phyloP scores from a whole-genome alignment of 2,888 invertebrate genomes.

The Microplitis deprimator region DNA sequence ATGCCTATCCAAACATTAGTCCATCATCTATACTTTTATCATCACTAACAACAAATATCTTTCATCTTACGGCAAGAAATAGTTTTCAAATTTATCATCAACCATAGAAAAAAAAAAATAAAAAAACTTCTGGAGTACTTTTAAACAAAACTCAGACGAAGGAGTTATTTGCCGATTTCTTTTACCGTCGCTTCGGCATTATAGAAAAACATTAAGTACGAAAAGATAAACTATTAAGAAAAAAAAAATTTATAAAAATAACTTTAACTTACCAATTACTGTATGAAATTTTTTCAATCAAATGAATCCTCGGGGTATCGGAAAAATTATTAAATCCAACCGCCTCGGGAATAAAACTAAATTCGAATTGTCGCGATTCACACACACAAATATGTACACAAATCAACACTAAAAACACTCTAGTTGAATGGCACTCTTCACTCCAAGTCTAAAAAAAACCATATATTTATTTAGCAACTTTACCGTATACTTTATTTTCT shows the following conservation, averaged over 20 bases:
- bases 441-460: not conserved
- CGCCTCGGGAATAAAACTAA: constrained; percentile 6
- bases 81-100: not conserved
- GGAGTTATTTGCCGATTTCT: not conserved
- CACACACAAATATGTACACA: constrained; percentile 12
- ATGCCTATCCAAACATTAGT: not conserved
- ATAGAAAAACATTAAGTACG: not conserved
- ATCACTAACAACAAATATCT: not conserved
- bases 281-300: not conserved
- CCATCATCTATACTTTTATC: not conserved
- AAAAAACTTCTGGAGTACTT: not conserved
- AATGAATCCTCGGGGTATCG: not conserved
- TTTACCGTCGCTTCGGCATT: not conserved
- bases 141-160: not conserved
- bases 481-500: too few relatives aligned
- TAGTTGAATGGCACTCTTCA: constrained; percentile 27
- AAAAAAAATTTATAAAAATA: not conserved
- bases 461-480: too few relatives aligned
- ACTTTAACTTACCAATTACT: constrained; percentile 27
- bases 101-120: not conserved
- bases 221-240: not conserved
- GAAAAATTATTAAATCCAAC: constrained; percentile 21
- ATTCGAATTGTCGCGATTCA: constrained; percentile 2
- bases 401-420: constrained; percentile 28
- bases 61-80: not conserved